phyloP scores from a whole-genome alignment of 2,113 vertebrate genomes.

The Trogon melanurus region DNA sequence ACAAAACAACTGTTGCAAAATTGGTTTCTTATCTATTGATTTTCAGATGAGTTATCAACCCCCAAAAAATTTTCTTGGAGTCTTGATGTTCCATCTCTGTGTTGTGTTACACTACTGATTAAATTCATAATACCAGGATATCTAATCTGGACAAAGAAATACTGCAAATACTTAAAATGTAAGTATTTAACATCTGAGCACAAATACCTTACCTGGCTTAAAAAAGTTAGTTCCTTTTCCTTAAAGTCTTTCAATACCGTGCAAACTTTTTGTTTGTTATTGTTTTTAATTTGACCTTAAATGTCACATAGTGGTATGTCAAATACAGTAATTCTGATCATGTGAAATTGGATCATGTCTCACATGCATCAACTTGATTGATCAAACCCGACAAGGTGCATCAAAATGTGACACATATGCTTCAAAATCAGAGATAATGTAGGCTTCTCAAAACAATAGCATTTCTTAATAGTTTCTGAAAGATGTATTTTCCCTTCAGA shows the following conservation, averaged over 20 bases:
- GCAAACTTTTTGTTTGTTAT: neutral
- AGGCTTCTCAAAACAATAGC: neutral
- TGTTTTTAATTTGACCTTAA: conserved; percentile 61
- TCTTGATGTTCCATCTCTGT: neutral
- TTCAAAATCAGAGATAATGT: conserved; percentile 61
- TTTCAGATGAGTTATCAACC: neutral
- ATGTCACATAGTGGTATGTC: conserved; percentile 24
- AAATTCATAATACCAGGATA: neutral
- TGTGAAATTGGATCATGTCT: conserved; percentile 67
- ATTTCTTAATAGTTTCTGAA: conserved; percentile 31
- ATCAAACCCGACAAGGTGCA: conserved; percentile 68
- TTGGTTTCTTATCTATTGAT: neutral
- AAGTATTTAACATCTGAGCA: neutral
- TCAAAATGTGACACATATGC: conserved; percentile 62
- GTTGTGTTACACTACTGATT: neutral
- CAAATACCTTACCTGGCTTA: neutral
- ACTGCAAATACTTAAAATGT: neutral
- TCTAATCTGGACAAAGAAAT: neutral
- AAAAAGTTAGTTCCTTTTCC: neutral
- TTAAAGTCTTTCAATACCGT: neutral
- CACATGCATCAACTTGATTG: conserved; percentile 39
- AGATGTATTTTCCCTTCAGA: neutral
- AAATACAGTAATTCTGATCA: conserved; percentile 62
- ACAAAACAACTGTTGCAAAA: neutral
- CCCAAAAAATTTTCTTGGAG: neutral